These are phyloP conservation scores for Lomographa bimaculata DNA, from an alignment of 2,888 invertebrate genomes.

Conservation along the genomic window DNA sequence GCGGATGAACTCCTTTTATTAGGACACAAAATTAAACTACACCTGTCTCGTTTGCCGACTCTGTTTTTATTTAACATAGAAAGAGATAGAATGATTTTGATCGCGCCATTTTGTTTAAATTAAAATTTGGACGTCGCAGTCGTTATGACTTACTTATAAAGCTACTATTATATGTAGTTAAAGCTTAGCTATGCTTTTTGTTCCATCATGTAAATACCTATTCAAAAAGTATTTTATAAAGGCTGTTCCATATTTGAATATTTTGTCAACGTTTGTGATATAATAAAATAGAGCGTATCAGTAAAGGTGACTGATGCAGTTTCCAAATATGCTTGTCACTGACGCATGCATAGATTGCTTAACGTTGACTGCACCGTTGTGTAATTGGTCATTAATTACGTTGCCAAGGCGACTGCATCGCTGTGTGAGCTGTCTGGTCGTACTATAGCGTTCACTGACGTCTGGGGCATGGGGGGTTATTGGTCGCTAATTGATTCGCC, in stretches of 20 bases:
- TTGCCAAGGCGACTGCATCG: conserved; percentile 55
- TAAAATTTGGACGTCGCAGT: conserved; percentile 33
- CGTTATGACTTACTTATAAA: conserved; percentile 20
- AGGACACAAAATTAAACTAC: conserved; percentile 57
- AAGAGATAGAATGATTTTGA: conserved; percentile 44
- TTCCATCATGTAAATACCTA: no score
- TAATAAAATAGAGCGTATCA: no score
- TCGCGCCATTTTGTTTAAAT: conserved; percentile 43
- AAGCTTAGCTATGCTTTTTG: conserved; percentile 15
- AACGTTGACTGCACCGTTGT: conserved; percentile 43
- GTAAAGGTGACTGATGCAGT: neutral
- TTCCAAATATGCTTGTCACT: conserved; percentile 30
- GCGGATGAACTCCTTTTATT: conserved; percentile 73
- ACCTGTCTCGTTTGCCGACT: conserved; percentile 54
- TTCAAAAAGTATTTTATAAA: no score
- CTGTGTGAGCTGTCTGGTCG: conserved; percentile 36
- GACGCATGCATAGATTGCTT: conserved; percentile 32
- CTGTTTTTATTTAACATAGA: conserved; percentile 34
- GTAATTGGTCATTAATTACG: conserved; percentile 61
- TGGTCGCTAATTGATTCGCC: conserved; percentile 68
- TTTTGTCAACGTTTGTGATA: no score
- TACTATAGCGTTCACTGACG: conserved; percentile 57
- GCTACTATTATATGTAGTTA: no score
- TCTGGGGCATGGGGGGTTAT: conserved; percentile 66
- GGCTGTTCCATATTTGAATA: no score